Conservation (phyloP, 2,113 vertebrate genomes). For the Hydrolagus affinis region DNA sequence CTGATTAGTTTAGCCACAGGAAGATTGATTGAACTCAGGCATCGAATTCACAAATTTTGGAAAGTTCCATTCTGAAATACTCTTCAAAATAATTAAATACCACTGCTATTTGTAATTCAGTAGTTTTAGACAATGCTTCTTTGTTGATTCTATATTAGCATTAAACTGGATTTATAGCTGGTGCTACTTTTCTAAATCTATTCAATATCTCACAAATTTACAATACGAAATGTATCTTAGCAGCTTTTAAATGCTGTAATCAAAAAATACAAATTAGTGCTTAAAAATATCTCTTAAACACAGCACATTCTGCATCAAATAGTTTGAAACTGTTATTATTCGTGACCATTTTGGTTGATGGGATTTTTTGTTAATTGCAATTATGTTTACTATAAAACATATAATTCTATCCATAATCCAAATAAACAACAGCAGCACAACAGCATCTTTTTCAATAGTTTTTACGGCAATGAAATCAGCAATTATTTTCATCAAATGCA, state of each 20-base stretch:
- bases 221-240: not conserved
- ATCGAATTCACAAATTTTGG: not conserved
- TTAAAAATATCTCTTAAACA: not conserved
- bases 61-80: not conserved
- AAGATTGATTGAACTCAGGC: not conserved
- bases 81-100: not conserved
- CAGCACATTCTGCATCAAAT: not conserved
- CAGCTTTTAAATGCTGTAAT: not conserved
- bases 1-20: not conserved
- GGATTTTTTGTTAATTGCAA: not conserved
- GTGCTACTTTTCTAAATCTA: not conserved
- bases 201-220: not conserved
- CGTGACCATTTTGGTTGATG: not conserved
- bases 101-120: not conserved
- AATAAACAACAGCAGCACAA: not conserved
- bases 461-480: not conserved
- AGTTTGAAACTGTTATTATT: not conserved
- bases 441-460: not conserved
- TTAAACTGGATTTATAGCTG: not conserved
- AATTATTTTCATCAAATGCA: conserved; percentile 17
- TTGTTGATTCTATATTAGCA: not conserved
- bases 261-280: not conserved
- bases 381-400: conserved; percentile 14
- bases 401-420: not conserved
- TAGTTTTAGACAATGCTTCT: not conserved